These are phyloP conservation scores for Borostomias antarcticus DNA, from an alignment of 2,797 vertebrate genomes.

Conservation along the genomic window DNA sequence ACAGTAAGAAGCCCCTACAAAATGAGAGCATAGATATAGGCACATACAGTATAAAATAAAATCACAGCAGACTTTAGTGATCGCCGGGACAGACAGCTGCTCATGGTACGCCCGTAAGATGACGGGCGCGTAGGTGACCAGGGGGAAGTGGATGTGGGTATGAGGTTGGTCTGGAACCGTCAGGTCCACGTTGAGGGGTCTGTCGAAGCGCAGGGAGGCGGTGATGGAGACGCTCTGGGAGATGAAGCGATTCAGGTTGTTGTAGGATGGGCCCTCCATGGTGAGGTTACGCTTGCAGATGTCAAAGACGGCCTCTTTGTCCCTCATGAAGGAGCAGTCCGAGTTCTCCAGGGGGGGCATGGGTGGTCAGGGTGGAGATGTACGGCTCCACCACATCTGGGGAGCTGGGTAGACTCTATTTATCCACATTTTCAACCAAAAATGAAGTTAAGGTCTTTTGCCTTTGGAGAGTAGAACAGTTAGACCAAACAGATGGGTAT, in stretches of 20 bases:
- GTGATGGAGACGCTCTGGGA: too few relatives aligned
- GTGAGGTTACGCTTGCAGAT: conserved; percentile 1
- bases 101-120: conserved; percentile 3
- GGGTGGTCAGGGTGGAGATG: conserved; percentile 10
- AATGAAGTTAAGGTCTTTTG: too few relatives aligned
- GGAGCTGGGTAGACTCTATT: conserved; percentile 1
- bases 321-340: neutral
- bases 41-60: too few relatives aligned
- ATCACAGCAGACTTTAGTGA: neutral
- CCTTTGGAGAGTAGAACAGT: too few relatives aligned
- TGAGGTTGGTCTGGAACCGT: conserved; percentile 11
- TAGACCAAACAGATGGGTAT: too few relatives aligned
- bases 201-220: conserved; percentile 1
- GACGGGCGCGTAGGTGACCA: neutral
- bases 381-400: conserved; percentile 9
- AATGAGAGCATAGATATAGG: too few relatives aligned
- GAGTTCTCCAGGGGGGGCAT: conserved; percentile 2
- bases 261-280: too few relatives aligned
- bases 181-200: conserved; percentile 1
- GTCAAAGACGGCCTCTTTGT: conserved; percentile 7
- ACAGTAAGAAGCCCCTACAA: too few relatives aligned
- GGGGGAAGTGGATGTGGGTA: neutral
- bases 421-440: too few relatives aligned
- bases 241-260: neutral
- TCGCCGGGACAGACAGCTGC: neutral